phyloP scores from a whole-genome alignment of 1,140 invertebrate genomes.

The Phthorimaea operculella region DNA sequence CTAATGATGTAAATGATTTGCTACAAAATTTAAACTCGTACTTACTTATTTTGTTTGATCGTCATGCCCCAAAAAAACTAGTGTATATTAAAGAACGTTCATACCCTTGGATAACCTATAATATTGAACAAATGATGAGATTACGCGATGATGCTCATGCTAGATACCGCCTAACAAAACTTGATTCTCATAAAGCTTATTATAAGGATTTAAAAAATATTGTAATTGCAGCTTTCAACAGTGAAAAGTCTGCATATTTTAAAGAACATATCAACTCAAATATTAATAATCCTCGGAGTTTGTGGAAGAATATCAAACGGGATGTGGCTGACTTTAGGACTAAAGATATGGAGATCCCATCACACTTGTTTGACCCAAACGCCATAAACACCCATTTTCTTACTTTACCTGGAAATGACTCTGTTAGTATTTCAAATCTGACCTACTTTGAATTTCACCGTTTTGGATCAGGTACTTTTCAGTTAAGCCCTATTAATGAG shows the following conservation, averaged over 20 bases:
- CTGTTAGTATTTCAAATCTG: neutral
- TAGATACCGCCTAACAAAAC: neutral
- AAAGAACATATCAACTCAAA: neutral
- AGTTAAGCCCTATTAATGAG: conserved; percentile 1
- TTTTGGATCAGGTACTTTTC: neutral
- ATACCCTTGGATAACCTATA: conserved; percentile 2
- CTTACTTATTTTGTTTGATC: neutral
- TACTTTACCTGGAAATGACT: neutral
- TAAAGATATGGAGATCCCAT: neutral
- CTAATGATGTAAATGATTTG: neutral
- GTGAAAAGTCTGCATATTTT: conserved; percentile 4
- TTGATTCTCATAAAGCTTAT: neutral
- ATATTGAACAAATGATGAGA: neutral
- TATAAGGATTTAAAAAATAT: conserved; percentile 5
- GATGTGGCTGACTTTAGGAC: neutral
- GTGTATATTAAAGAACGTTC: neutral
- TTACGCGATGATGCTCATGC: conserved; percentile 1
- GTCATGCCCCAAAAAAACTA: neutral
- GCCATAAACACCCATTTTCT: conserved; percentile 2
- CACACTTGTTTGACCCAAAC: neutral
- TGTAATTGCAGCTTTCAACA: neutral
- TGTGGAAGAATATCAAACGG: conserved; percentile 5
- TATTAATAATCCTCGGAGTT: neutral
- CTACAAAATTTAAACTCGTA: neutral
- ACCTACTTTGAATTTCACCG: neutral